Conservation (phyloP, 2,797 vertebrate species). For the Cephalopachus bancanus region DNA sequence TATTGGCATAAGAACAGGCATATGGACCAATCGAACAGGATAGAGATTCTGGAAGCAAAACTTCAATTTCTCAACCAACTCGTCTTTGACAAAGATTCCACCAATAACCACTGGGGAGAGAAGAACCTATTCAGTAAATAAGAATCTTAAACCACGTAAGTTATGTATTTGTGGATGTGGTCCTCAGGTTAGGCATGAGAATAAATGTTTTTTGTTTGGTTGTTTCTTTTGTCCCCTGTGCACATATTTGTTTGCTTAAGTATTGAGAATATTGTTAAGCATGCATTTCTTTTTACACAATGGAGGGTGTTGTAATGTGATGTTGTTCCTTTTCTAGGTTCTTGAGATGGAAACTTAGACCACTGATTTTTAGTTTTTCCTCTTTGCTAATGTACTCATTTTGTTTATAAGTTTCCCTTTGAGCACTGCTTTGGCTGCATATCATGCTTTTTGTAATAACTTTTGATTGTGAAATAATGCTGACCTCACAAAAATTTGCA, state of each 20-base stretch:
- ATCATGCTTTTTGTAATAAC: not conserved
- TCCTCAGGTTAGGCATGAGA: not conserved
- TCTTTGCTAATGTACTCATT: not conserved
- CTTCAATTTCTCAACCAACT: too few species aligned
- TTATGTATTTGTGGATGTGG: not conserved
- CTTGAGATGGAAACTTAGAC: not conserved
- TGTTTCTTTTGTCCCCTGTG: not conserved
- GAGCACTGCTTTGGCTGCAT: not conserved
- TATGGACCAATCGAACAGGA: too few species aligned
- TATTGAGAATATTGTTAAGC: not conserved
- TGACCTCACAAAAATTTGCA: not conserved
- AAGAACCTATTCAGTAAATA: not conserved
- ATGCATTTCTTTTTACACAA: not conserved
- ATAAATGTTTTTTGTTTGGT: not conserved
- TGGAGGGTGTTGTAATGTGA: fast-evolving
- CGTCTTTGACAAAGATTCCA: too few species aligned
- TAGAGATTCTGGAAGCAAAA: too few species aligned
- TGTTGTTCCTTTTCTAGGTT: not conserved
- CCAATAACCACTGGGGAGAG: too few species aligned
- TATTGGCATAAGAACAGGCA: too few species aligned
- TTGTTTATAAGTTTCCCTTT: not conserved
- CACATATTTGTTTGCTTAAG: not conserved
- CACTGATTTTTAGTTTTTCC: not conserved
- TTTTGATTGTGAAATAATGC: not conserved
- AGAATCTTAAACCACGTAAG: not conserved